Evolutionary conservation across 2,888 invertebrate genomes (phyloP).

Genomic region (Ceraclea dissimilis): DNA sequence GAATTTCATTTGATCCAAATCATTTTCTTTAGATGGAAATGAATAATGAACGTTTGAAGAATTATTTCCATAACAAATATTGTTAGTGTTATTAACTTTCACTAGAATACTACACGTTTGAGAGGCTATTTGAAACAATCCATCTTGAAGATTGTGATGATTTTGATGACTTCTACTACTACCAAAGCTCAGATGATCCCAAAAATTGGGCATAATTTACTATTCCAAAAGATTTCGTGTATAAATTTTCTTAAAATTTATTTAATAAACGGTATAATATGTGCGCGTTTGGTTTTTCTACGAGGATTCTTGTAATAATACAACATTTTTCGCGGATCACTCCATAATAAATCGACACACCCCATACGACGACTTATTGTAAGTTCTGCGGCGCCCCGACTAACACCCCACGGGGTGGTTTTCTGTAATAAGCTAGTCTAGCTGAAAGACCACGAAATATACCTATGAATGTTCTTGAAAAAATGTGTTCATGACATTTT

Average conservation of each 20-base stretch:
- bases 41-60: slow-evolving; percentile 56
- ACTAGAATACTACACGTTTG: slow-evolving; percentile 72
- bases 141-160: slow-evolving; percentile 63
- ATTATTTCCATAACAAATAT: slow-evolving; percentile 61
- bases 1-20: slow-evolving; percentile 42
- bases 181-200: slow-evolving; percentile 52
- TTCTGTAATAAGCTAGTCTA: too few species aligned
- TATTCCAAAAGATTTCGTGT: not conserved
- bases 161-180: slow-evolving; percentile 44
- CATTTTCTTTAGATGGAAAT: slow-evolving; percentile 33
- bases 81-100: slow-evolving; percentile 69
- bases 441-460: too few species aligned
- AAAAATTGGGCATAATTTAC: slow-evolving; percentile 49
- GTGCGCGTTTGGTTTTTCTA: too few species aligned
- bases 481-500: too few species aligned
- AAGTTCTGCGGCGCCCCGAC: too few species aligned
- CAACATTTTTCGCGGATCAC: too few species aligned
- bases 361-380: too few species aligned
- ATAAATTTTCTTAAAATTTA: not conserved
- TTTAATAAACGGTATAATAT: too few species aligned
- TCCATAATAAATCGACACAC: too few species aligned
- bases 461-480: too few species aligned
- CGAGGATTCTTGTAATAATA: too few species aligned
- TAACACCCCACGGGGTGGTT: too few species aligned
- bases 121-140: slow-evolving; percentile 69